Conservation (phyloP, 2,888 invertebrate genomes). For the Antheraea yamamai region DNA sequence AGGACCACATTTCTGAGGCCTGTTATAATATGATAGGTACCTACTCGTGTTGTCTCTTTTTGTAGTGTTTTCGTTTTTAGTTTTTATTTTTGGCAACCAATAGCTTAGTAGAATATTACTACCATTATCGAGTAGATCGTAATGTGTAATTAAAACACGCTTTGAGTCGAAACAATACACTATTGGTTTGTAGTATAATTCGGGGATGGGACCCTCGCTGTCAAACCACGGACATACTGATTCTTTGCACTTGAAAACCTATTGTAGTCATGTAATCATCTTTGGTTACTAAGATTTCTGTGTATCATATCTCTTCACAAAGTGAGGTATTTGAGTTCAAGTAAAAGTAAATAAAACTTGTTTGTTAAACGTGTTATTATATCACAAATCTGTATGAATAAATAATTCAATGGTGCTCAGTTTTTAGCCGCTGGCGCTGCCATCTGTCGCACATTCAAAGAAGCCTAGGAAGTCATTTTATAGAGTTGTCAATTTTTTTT, state of each 20-base stretch:
- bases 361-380: conserved; percentile 23
- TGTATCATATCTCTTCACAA: not conserved
- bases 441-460: conserved; percentile 62
- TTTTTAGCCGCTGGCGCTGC: conserved; percentile 44
- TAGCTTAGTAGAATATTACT: too few relatives aligned
- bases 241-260: not conserved
- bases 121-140: too few relatives aligned
- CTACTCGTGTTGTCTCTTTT: too few relatives aligned
- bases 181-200: too few relatives aligned
- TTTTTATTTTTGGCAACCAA: too few relatives aligned
- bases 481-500: not conserved
- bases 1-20: too few relatives aligned
- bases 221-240: too few relatives aligned
- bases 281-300: not conserved
- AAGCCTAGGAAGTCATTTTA: conserved; percentile 29
- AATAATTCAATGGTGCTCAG: conserved; percentile 8
- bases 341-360: conserved; percentile 23
- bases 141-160: too few relatives aligned
- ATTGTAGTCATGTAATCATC: not conserved
- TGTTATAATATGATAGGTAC: too few relatives aligned
- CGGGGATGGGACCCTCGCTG: too few relatives aligned
- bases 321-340: not conserved
- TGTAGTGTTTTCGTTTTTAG: too few relatives aligned
- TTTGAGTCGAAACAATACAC: too few relatives aligned
- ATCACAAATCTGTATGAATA: conserved; percentile 14